Conservation (phyloP, 1,140 invertebrate species). For the Leptonema lineaticorne region DNA sequence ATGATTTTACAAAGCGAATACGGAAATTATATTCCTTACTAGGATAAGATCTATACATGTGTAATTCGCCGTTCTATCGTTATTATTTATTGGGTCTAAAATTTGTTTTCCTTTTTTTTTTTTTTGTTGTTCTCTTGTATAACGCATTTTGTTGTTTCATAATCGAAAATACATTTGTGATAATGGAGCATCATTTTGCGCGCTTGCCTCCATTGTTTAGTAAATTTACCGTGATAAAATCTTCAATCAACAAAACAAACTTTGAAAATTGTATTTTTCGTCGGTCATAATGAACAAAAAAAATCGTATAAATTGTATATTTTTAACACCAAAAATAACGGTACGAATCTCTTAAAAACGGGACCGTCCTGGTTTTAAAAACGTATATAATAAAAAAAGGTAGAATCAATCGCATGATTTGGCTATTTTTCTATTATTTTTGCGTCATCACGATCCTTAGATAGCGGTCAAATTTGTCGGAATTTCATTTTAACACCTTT, state of each 20-base stretch:
- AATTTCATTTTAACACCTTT: constrained; percentile 35
- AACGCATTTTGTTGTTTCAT: neutral
- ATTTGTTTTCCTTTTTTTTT: neutral
- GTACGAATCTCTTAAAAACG: constrained; percentile 2
- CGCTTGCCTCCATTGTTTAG: constrained; percentile 15
- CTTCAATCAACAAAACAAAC: constrained; percentile 40
- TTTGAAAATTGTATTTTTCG: constrained; percentile 38
- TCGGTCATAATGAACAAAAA: no score
- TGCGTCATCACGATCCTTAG: constrained; percentile 23
- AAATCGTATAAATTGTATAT: no score
- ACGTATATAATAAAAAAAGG: neutral
- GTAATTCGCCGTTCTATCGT: no score
- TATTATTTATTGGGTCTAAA: neutral
- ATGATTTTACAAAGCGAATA: no score
- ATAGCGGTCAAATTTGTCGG: constrained; percentile 18
- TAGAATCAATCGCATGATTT: constrained; percentile 1
- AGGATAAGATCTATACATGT: no score
- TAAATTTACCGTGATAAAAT: constrained; percentile 33
- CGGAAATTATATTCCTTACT: no score
- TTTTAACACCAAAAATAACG: neutral
- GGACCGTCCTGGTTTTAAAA: neutral
- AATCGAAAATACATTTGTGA: constrained; percentile 24
- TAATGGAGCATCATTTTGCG: constrained; percentile 5
- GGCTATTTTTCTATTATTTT: constrained; percentile 21
- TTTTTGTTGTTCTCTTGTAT: neutral